Conservation (phyloP, 2,113 vertebrate genomes). For the Myotis yumanensis region DNA sequence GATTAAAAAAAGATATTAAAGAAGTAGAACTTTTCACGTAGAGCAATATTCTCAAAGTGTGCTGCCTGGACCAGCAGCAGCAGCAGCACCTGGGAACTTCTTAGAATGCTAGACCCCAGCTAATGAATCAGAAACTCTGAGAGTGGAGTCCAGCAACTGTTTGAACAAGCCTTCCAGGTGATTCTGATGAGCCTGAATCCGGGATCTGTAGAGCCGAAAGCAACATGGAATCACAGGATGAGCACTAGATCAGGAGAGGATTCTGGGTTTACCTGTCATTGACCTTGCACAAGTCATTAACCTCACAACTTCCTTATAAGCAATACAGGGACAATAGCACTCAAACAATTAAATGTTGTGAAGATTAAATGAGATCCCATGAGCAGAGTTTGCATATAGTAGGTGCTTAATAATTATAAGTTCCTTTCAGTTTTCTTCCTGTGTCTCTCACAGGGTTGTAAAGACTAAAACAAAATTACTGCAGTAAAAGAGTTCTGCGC, state of each 20-base stretch:
- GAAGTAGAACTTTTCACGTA: neutral
- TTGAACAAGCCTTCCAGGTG: neutral
- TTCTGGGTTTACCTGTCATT: neutral
- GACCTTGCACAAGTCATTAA: neutral
- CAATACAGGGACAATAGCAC: neutral
- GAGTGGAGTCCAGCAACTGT: too few relatives aligned
- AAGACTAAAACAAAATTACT: conserved; percentile 24
- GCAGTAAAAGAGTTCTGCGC: neutral
- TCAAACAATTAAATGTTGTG: neutral
- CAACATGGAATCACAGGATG: neutral
- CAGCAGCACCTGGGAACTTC: neutral
- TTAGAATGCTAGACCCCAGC: neutral
- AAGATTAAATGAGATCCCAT: neutral
- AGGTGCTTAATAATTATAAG: neutral
- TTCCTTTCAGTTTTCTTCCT: neutral
- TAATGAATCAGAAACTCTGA: neutral
- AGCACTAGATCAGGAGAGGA: neutral
- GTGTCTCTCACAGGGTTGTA: neutral
- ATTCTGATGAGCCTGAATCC: neutral
- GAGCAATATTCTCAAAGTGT: neutral
- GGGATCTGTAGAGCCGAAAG: neutral
- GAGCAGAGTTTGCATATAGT: neutral
- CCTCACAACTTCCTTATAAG: neutral
- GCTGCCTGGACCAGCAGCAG: neutral
- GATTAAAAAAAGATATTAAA: neutral